Percentiles rank a stretch among this genome's conserved stretches.
Conservation (phyloP, 2,113 vertebrate species). For the Meriones unguiculatus region DNA sequence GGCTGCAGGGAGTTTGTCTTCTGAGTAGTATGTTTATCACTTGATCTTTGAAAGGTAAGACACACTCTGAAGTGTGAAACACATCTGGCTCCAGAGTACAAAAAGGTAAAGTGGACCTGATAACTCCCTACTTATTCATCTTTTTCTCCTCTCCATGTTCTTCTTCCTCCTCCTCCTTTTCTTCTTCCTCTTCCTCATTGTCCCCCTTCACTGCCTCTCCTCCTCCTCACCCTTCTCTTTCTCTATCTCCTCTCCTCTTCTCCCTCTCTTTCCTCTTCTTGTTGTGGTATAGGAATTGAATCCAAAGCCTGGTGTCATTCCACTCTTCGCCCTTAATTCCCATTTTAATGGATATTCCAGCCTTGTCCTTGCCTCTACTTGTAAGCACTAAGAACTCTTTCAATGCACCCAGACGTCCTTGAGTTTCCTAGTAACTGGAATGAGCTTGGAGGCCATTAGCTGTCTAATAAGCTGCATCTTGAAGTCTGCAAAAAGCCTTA, state of each 20-base stretch:
- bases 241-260: neutral
- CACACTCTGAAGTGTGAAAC: neutral
- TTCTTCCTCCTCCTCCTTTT: neutral
- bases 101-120: neutral
- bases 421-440: neutral
- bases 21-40: neutral
- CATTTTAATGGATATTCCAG: neutral
- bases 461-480: neutral
- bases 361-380: neutral
- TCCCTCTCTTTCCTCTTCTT: neutral
- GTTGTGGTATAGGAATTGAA: neutral
- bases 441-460: neutral
- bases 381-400: neutral
- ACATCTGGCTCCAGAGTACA: neutral
- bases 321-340: neutral
- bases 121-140: neutral
- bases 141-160: neutral
- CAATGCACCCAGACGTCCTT: neutral
- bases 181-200: neutral
- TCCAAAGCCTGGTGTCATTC: neutral
- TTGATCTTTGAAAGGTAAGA: slow-evolving; percentile 10
- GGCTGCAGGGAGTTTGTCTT: neutral
- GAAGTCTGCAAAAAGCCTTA: neutral
- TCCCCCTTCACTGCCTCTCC: neutral
- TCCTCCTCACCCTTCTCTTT: neutral